A percentile compares a stretch with the other conserved stretches of the same genome.
phyloP scores from a whole-genome alignment of 2,113 vertebrate species.

The Mus pahari region DNA sequence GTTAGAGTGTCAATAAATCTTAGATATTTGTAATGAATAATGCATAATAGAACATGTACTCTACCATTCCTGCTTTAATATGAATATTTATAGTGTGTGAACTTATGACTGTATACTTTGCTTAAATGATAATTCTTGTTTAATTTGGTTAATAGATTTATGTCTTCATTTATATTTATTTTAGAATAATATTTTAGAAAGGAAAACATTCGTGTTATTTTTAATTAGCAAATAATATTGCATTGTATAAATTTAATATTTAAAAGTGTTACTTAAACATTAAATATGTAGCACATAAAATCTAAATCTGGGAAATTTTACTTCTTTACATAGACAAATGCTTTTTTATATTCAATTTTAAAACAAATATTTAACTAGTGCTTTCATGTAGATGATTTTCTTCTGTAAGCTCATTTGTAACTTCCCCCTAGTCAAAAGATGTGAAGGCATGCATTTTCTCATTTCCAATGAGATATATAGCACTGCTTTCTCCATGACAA shows the following conservation, averaged over 20 bases:
- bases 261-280: conserved; percentile 1
- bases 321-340: not conserved
- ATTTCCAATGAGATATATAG: not conserved
- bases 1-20: not conserved
- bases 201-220: not conserved
- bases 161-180: not conserved
- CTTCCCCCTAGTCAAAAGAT: not conserved
- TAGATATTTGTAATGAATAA: not conserved
- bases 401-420: not conserved
- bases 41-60: not conserved
- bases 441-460: not conserved
- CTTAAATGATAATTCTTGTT: not conserved
- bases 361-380: not conserved
- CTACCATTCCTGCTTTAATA: not conserved
- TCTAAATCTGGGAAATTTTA: not conserved
- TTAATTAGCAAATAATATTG: not conserved
- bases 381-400: not conserved
- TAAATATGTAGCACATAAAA: not conserved
- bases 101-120: not conserved
- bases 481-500: too few species aligned
- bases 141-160: not conserved
- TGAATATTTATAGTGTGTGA: not conserved
- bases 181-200: not conserved
- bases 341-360: conserved; percentile 3
- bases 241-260: not conserved